phyloP scores from a whole-genome alignment of 2,888 invertebrate genomes.

The Scaptomyza flava region DNA sequence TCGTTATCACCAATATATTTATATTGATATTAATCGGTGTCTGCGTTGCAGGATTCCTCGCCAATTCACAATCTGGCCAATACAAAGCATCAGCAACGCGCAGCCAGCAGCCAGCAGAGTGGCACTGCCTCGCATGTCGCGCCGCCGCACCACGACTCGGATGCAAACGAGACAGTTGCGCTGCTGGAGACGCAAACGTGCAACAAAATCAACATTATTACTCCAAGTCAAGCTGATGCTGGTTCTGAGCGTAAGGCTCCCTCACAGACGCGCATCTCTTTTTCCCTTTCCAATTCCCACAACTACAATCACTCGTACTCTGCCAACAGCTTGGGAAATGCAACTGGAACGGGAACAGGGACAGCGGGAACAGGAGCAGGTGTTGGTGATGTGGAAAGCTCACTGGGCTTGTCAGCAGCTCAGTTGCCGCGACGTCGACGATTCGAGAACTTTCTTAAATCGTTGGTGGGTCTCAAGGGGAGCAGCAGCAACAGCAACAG shows the following conservation, averaged over 20 bases:
- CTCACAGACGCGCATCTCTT: slow-evolving; percentile 45
- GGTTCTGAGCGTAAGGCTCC: slow-evolving; percentile 52
- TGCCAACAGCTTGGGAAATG: slow-evolving; percentile 53
- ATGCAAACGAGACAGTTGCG: slow-evolving; percentile 82
- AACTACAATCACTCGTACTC: slow-evolving; percentile 40
- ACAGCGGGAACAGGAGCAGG: slow-evolving; percentile 7
- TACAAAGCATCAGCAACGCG: slow-evolving; percentile 81
- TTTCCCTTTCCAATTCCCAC: slow-evolving; percentile 36
- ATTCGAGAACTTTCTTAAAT: slow-evolving; percentile 84
- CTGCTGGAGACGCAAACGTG: slow-evolving; percentile 83
- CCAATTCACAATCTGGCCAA: slow-evolving; percentile 85
- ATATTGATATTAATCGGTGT: neutral
- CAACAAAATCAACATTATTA: slow-evolving; percentile 81
- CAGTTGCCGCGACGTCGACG: slow-evolving; percentile 83
- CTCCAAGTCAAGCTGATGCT: slow-evolving; percentile 60
- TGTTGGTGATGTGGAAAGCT: slow-evolving; percentile 66
- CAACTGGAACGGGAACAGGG: slow-evolving; percentile 2
- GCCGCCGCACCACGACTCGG: slow-evolving; percentile 60
- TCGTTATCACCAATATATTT: too few species aligned
- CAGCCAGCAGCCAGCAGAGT: slow-evolving; percentile 73
- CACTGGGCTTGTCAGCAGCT: slow-evolving; percentile 80
- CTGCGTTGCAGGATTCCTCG: slow-evolving; percentile 82
- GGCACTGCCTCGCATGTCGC: slow-evolving; percentile 60
- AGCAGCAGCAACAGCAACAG: slow-evolving; percentile 40
- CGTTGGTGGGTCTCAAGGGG: slow-evolving; percentile 82